Percentiles rank a stretch among this genome's conserved stretches.
Conservation (phyloP, 2,888 invertebrate genomes). For the Tenthredo scrophulariae region DNA sequence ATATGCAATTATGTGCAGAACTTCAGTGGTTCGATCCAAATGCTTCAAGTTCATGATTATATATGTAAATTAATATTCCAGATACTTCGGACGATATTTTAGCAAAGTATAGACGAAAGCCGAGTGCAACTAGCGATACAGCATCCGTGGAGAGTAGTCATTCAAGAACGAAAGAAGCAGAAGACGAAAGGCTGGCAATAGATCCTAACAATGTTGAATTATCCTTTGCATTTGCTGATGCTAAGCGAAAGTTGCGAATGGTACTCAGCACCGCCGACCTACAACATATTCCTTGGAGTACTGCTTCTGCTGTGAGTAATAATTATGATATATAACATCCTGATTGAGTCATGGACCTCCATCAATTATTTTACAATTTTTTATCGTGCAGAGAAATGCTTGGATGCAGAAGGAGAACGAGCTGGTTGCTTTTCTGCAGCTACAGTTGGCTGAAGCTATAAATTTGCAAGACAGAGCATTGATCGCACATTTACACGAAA, state of each 20-base stretch:
- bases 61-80: conserved; percentile 68
- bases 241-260: conserved; percentile 93
- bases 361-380: conserved; percentile 53
- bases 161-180: conserved; percentile 77
- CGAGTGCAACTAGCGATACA: conserved; percentile 81
- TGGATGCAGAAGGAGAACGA: conserved; percentile 78
- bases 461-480: conserved; percentile 88
- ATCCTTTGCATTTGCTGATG: conserved; percentile 84
- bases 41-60: conserved; percentile 10
- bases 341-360: not conserved
- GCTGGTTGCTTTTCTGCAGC: conserved; percentile 85
- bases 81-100: conserved; percentile 96
- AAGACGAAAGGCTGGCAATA: conserved; percentile 78
- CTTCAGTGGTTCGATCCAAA: not conserved
- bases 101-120: conserved; percentile 93
- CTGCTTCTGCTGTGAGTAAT: conserved; percentile 68
- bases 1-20: not conserved
- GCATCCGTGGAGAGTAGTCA: conserved; percentile 77
- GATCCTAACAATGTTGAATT: conserved; percentile 81
- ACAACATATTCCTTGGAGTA: conserved; percentile 81
- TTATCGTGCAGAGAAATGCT: conserved; percentile 70
- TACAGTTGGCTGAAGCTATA: conserved; percentile 90
- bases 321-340: not conserved
- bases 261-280: conserved; percentile 94
- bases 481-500: conserved; percentile 90